A percentile compares a stretch with the other conserved stretches of the same genome.
Evolutionary conservation across 2,888 invertebrate genomes (phyloP).

Genomic region (Anticlea derivata): DNA sequence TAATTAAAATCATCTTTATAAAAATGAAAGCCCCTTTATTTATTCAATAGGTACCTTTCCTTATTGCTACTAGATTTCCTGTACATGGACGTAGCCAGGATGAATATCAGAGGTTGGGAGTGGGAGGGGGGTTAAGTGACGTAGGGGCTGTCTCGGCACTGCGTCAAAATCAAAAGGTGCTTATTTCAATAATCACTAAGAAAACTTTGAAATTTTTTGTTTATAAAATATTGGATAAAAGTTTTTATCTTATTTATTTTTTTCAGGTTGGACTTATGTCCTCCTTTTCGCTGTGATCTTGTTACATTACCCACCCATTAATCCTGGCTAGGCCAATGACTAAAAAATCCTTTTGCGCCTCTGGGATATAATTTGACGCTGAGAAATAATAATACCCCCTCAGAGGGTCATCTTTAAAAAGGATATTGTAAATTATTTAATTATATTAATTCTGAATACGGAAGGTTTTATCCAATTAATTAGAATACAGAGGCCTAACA

Average conservation of each 20-base stretch:
- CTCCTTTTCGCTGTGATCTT: too few relatives aligned
- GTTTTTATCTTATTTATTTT: too few relatives aligned
- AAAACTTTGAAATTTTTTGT: too few relatives aligned
- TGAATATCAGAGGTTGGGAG: background rate
- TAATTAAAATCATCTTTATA: slow-evolving; percentile 8
- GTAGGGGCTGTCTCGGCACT: too few relatives aligned
- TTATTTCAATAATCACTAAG: too few relatives aligned
- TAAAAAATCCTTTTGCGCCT: slow-evolving; percentile 29
- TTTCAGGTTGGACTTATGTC: too few relatives aligned
- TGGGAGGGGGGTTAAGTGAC: background rate
- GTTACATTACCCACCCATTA: background rate
- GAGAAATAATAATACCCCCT: slow-evolving; percentile 35
- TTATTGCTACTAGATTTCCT: slow-evolving; percentile 11
- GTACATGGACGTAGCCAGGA: background rate
- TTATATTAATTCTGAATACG: slow-evolving; percentile 29
- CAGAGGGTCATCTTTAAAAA: slow-evolving; percentile 29
- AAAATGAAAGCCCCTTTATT: slow-evolving; percentile 13
- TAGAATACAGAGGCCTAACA: slow-evolving; percentile 28
- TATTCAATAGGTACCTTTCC: slow-evolving; percentile 14
- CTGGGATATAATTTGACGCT: slow-evolving; percentile 34
- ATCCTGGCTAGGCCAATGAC: slow-evolving; percentile 7
- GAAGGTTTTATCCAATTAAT: slow-evolving; percentile 35
- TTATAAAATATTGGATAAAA: too few relatives aligned
- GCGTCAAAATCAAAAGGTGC: too few relatives aligned
- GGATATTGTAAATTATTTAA: slow-evolving; percentile 34